These are phyloP conservation scores for Julus scandinavius DNA, from an alignment of 2,888 invertebrate species.

Conservation along the genomic window DNA sequence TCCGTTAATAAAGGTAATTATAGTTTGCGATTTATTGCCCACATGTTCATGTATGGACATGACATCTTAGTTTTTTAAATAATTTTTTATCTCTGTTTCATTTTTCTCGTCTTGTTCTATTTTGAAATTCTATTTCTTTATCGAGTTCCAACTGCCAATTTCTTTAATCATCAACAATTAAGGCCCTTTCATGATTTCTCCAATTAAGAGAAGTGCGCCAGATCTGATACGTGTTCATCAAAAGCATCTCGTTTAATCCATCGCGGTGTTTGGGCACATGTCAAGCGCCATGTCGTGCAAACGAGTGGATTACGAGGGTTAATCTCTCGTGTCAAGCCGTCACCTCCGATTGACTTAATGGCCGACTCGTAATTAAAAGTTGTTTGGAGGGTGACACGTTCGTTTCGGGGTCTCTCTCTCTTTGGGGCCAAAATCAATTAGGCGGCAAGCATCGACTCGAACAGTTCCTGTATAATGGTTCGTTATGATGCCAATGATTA, in stretches of 20 bases:
- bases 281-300: background rate
- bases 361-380: background rate
- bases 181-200: background rate
- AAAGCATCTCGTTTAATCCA: background rate
- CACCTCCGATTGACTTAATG: background rate
- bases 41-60: no score
- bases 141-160: no score
- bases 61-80: no score
- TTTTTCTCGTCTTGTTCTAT: no score
- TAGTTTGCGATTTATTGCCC: no score
- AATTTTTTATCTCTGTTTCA: no score
- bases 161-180: no score
- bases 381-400: background rate
- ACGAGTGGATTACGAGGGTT: background rate
- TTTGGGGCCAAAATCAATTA: constrained; percentile 7
- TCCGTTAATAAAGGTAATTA: no score
- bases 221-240: no score
- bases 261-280: background rate
- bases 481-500: background rate
- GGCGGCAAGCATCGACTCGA: background rate
- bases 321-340: constrained; percentile 11
- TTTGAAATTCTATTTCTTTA: no score
- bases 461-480: background rate
- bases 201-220: background rate
- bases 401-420: no score